phyloP scores from a whole-genome alignment of 2,888 invertebrate genomes.

The Piscicola geometra region DNA sequence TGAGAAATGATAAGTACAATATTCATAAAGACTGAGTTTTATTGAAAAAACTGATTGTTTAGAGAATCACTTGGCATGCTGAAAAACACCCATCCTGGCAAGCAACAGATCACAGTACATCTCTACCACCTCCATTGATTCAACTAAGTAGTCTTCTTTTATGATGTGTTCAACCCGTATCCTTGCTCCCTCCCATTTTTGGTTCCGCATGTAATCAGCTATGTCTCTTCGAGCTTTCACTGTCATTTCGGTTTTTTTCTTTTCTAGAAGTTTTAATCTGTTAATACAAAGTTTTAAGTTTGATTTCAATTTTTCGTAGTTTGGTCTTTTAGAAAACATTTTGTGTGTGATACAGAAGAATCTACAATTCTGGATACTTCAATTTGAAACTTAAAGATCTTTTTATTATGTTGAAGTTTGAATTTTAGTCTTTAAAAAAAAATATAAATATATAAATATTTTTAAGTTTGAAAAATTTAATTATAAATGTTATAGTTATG shows the following conservation, averaged over 20 bases:
- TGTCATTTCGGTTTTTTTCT: conserved; percentile 85
- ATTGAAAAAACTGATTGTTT: background rate
- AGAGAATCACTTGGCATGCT: conserved; percentile 41
- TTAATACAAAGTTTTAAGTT: conserved; percentile 77
- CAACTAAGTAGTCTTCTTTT: conserved; percentile 92
- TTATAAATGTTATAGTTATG: too few relatives aligned
- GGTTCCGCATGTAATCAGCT: conserved; percentile 71
- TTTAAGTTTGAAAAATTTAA: too few relatives aligned
- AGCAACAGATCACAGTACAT: conserved; percentile 93
- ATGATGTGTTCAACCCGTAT: conserved; percentile 97
- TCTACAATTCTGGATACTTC: too few relatives aligned
- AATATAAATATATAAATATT: too few relatives aligned
- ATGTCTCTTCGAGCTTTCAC: conserved; percentile 95
- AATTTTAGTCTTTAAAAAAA: too few relatives aligned
- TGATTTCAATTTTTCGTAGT: conserved; percentile 76
- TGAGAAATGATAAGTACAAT: too few relatives aligned
- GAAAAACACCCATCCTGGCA: conserved; percentile 87
- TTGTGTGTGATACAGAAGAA: too few relatives aligned
- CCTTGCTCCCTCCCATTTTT: conserved; percentile 68
- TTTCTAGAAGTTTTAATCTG: conserved; percentile 84
- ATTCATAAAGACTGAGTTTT: too few relatives aligned
- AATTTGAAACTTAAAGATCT: too few relatives aligned
- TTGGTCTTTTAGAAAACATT: conserved; percentile 44
- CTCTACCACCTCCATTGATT: conserved; percentile 95
- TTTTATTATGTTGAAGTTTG: too few relatives aligned